Percentiles rank a stretch among this genome's conserved stretches.
These are phyloP conservation scores for Vicugna pacos DNA, from an alignment of 2,113 vertebrate genomes.

Conservation along the genomic window DNA sequence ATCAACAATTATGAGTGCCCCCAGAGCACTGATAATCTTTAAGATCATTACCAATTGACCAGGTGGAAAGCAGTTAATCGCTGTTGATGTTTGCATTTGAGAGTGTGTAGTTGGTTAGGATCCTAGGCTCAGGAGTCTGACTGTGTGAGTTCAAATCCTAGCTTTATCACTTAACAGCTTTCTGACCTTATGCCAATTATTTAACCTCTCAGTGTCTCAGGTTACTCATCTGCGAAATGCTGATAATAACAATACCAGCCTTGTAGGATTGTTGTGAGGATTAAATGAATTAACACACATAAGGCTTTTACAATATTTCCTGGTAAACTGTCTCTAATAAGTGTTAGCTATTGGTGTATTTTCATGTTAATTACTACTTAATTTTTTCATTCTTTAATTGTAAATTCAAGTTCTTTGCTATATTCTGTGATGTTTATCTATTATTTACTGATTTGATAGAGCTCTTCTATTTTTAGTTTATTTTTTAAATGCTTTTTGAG, in stretches of 20 bases:
- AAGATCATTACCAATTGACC: neutral
- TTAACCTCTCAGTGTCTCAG: neutral
- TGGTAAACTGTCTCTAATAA: neutral
- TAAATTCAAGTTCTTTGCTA: neutral
- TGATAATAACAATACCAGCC: neutral
- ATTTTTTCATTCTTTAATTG: neutral
- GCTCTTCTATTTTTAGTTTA: neutral
- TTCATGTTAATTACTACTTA: conserved; percentile 11
- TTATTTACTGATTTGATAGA: conserved; percentile 43
- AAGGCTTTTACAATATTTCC: neutral
- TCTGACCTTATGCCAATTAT: neutral
- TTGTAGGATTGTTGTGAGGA: neutral
- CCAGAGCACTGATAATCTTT: neutral
- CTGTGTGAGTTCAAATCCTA: neutral
- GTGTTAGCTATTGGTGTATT: conserved; percentile 8
- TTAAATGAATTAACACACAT: neutral
- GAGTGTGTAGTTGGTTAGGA: neutral
- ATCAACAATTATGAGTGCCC: neutral
- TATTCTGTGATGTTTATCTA: neutral
- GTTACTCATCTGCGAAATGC: neutral
- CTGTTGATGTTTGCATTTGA: neutral
- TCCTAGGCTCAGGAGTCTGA: neutral
- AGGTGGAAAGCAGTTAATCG: neutral
- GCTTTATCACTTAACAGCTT: neutral
- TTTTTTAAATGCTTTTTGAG: neutral